Evolutionary conservation across 2,797 vertebrate species (phyloP).

Genomic region (Propithecus perrieri): DNA sequence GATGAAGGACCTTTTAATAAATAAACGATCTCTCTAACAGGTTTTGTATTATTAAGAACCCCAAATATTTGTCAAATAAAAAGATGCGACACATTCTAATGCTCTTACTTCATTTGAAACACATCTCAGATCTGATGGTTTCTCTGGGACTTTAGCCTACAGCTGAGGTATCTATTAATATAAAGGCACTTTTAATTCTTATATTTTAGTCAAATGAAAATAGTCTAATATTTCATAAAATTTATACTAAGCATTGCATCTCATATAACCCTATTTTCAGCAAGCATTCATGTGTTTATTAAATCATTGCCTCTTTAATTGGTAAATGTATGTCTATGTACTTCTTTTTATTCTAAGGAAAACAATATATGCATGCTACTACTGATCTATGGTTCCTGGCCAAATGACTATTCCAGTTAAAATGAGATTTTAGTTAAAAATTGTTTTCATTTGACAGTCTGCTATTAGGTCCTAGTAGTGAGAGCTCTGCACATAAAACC

Average conservation of each 20-base stretch:
- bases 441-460: slow-evolving; percentile 58
- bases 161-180: background rate
- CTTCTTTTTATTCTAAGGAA: slow-evolving; percentile 65
- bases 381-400: slow-evolving; percentile 69
- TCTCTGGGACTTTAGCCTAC: background rate
- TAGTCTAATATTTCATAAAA: background rate
- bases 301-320: slow-evolving; percentile 60
- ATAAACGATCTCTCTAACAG: slow-evolving; percentile 60
- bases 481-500: slow-evolving; percentile 71
- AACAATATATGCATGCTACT: slow-evolving; percentile 51
- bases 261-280: background rate
- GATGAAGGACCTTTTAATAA: slow-evolving; percentile 62
- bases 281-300: slow-evolving; percentile 58
- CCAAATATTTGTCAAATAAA: slow-evolving; percentile 56
- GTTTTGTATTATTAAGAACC: slow-evolving; percentile 65
- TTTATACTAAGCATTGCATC: background rate
- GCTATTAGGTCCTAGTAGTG: slow-evolving; percentile 70
- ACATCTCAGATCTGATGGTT: background rate
- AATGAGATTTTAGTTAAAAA: slow-evolving; percentile 44
- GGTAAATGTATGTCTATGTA: slow-evolving; percentile 37
- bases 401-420: slow-evolving; percentile 40
- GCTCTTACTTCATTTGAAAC: background rate
- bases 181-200: background rate
- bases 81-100: slow-evolving; percentile 35
- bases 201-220: background rate